phyloP scores from a whole-genome alignment of 1,140 invertebrate species.

The Lamellibrachia luymesi region DNA sequence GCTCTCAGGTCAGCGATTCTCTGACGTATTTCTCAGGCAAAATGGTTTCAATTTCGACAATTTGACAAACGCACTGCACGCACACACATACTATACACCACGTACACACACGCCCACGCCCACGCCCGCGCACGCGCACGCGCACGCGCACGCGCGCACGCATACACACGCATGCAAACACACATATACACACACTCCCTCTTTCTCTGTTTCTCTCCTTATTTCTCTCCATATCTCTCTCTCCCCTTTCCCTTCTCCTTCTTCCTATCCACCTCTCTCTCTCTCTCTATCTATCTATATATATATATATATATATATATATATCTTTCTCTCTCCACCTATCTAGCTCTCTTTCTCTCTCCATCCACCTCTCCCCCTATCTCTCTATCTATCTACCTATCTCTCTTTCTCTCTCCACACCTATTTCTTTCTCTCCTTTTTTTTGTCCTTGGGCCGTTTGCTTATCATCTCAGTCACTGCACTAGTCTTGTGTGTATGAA shows the following conservation, averaged over 20 bases:
- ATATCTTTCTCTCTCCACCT: neutral
- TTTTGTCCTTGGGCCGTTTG: too few relatives aligned
- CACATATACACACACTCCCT: too few relatives aligned
- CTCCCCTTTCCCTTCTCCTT: neutral
- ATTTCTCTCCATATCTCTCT: neutral
- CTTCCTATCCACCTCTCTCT: neutral
- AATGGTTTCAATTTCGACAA: neutral
- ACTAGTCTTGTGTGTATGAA: neutral
- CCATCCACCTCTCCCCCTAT: too few relatives aligned
- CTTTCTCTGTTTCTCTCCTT: neutral
- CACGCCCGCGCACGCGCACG: neutral
- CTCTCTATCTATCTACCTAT: neutral
- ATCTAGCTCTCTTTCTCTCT: too few relatives aligned
- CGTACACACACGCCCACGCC: neutral
- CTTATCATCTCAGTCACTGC: neutral
- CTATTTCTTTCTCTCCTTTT: slow-evolving; percentile 4
- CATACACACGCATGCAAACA: neutral
- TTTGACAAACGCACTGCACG: neutral
- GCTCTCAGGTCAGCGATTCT: slow-evolving; percentile 68
- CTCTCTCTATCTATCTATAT: neutral
- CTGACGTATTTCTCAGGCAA: neutral
- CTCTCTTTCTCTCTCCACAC: neutral
- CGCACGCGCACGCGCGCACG: neutral
- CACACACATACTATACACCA: neutral
- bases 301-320: neutral